These are phyloP conservation scores for Thunnus maccoyii DNA, from an alignment of 2,113 vertebrate species.

Conservation along the genomic window DNA sequence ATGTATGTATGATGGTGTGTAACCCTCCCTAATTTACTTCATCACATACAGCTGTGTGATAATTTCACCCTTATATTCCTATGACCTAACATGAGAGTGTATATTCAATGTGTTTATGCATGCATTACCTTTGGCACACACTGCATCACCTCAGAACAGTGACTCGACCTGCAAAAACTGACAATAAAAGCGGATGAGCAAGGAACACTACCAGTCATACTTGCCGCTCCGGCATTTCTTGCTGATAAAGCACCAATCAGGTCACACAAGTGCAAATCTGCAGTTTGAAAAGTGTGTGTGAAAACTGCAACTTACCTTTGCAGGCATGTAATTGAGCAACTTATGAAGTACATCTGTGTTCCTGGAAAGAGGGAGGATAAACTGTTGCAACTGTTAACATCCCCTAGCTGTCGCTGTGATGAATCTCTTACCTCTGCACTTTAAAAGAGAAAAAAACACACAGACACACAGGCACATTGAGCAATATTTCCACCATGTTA, in stretches of 20 bases:
- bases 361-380: constrained; percentile 51
- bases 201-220: constrained; percentile 35
- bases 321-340: constrained; percentile 54
- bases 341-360: constrained; percentile 28
- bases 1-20: background rate
- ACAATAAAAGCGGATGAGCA: constrained; percentile 16
- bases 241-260: background rate
- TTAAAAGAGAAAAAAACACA: constrained; percentile 32
- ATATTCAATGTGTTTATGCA: background rate
- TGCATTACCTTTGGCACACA: background rate
- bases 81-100: background rate
- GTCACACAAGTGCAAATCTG: background rate
- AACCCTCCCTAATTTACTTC: background rate
- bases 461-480: constrained; percentile 44
- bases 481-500: constrained; percentile 68
- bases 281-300: background rate
- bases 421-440: constrained; percentile 59
- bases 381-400: constrained; percentile 63
- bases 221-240: constrained; percentile 29
- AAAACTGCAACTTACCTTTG: background rate
- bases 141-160: constrained; percentile 6
- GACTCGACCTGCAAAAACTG: constrained; percentile 7
- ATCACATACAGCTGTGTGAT: background rate
- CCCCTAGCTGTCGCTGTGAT: constrained; percentile 34
- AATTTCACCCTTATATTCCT: background rate